phyloP scores from a whole-genome alignment of 2,888 invertebrate genomes.

The Meghimatium bilineatum region DNA sequence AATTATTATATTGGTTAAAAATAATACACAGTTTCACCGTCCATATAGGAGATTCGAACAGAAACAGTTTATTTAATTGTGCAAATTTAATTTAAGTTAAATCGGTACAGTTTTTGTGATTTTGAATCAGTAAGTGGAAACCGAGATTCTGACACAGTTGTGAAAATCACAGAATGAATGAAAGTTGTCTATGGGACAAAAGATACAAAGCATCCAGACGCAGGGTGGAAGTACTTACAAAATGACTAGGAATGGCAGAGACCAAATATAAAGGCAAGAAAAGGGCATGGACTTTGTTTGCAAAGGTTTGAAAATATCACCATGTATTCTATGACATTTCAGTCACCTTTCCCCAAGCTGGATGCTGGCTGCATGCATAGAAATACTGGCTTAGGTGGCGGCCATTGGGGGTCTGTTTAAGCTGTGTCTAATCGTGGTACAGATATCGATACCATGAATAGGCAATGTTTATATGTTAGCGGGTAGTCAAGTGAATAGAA shows the following conservation, averaged over 20 bases:
- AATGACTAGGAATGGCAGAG: slow-evolving; percentile 40
- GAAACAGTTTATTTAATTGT: no score
- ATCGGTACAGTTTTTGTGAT: background rate
- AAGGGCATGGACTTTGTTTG: slow-evolving; percentile 38
- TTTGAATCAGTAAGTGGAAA: background rate
- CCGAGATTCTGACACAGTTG: background rate
- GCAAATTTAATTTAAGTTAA: no score
- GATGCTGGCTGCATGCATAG: slow-evolving; percentile 39
- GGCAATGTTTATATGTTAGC: background rate
- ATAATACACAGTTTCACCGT: no score
- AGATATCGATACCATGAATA: slow-evolving; percentile 17
- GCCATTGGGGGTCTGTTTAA: slow-evolving; percentile 7
- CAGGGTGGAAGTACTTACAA: slow-evolving; percentile 32
- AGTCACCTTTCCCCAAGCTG: slow-evolving; percentile 56
- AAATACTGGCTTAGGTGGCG: slow-evolving; percentile 17
- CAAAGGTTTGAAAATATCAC: slow-evolving; percentile 55
- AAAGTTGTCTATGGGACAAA: background rate
- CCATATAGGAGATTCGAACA: no score
- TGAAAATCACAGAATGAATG: background rate
- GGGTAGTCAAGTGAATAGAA: no score
- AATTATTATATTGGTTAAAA: no score
- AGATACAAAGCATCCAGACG: background rate
- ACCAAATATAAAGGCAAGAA: slow-evolving; percentile 36
- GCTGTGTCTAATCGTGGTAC: background rate
- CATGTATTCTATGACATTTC: slow-evolving; percentile 57